These are phyloP conservation scores for Condylura cristata DNA, from an alignment of 2,113 vertebrate species.

Conservation along the genomic window DNA sequence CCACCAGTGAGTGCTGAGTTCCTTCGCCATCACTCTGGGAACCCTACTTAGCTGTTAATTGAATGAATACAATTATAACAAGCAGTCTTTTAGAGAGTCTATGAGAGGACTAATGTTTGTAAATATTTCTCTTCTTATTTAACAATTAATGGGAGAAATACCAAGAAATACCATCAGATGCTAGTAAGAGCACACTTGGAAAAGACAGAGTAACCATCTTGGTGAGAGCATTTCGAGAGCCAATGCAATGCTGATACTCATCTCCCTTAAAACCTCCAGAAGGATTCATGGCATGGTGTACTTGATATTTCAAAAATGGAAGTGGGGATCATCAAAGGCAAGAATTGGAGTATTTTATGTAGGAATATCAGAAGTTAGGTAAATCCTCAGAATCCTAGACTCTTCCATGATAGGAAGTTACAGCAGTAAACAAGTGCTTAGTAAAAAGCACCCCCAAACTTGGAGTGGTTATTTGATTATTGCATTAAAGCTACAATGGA, in stretches of 20 bases:
- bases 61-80: neutral
- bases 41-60: neutral
- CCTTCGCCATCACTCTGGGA: neutral
- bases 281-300: neutral
- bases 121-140: conserved; percentile 49
- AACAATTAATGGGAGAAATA: conserved; percentile 22
- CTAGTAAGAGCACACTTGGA: neutral
- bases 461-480: neutral
- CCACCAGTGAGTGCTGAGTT: neutral
- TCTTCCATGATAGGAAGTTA: neutral
- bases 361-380: neutral
- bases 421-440: neutral
- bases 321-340: neutral
- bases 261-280: conserved; percentile 8
- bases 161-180: conserved; percentile 2
- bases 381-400: neutral
- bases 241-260: neutral
- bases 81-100: neutral
- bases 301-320: conserved; percentile 37
- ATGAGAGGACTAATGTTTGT: neutral
- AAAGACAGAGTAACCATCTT: neutral
- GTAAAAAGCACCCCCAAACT: neutral
- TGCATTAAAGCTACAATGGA: neutral
- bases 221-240: neutral
- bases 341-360: neutral